Evolutionary conservation across 2,888 invertebrate species (phyloP), one percentile per base, ranked within the genome.

Genomic region (Dugesia japonica): DNA sequence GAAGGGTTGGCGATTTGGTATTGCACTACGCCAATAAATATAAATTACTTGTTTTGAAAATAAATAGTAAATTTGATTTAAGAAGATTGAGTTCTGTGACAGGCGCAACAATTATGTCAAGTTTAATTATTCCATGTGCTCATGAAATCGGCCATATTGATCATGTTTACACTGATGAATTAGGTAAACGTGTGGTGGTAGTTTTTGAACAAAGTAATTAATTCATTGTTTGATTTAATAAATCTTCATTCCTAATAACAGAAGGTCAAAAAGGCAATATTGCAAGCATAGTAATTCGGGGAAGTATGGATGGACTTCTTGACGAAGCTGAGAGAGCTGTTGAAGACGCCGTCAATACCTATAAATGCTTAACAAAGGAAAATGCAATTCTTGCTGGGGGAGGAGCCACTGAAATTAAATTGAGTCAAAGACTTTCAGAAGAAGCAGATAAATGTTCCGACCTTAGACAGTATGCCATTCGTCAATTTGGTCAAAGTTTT

Each of bases 321-420:
- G 98, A 99, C 84, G 98, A 99, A 82, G 90, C 98, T 81, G 98
- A 98, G 86, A 88, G 98, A 79, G 93, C 97, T 28, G 89, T 99
- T 81, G 94, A 99, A 86, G 98, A 99, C 87, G 98, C 94, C 79
- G 93, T 99, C 26, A 99, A 99, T 84, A 95, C 94, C 33, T 98
- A 92, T 86, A 99, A 98, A 85, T 90, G 91, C 76, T 87, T 93
- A 38, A 89, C 91, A 0, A 80, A 87, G 86, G 87, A 88, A 82
- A 85, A 85, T 31, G 81, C 86, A 80, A 89, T 92, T 81, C 84
- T 98, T 27, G 89, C 97, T 71, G 98, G 98, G 74, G 98, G 92
- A 75, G 97, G 97, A 72, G 95, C 97, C 0, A 89, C 89, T 0
- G 98, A 99, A 87, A 90, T 95, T 76, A 93, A 94, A 86, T 85